Evolutionary conservation across 2,888 invertebrate species (phyloP).

Genomic region (Erpobdella octoculata): DNA sequence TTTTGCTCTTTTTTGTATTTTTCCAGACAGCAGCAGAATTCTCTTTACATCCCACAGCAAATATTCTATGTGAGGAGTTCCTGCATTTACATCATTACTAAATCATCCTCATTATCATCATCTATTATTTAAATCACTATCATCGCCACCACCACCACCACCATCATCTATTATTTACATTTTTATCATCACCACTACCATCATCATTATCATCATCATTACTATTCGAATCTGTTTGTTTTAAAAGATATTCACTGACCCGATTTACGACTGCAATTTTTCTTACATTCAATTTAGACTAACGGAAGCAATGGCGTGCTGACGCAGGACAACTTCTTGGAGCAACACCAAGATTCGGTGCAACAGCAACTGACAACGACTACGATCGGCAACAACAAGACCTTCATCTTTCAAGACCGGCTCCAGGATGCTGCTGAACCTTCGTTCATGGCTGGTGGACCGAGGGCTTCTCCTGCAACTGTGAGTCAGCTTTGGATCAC

Average conservation of each 20-base stretch:
- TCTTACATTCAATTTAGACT: not conserved
- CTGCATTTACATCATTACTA: not conserved
- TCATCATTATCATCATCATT: no score
- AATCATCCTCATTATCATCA: no score
- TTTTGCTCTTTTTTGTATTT: not conserved
- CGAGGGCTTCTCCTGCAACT: conserved; percentile 24
- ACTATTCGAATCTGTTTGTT: no score
- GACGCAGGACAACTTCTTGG: conserved; percentile 12
- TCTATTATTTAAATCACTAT: no score
- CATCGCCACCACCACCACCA: no score
- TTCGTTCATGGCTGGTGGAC: conserved; percentile 10
- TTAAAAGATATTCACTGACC: no score
- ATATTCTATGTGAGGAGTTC: conserved; percentile 19
- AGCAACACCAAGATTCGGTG: not conserved
- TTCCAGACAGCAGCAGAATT: conserved; percentile 19
- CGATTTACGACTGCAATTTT: no score
- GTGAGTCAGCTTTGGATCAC: not conserved
- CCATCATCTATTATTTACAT: no score
- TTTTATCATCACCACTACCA: no score
- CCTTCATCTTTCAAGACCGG: conserved; percentile 20
- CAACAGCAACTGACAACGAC: not conserved
- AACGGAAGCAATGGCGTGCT: conserved; percentile 7
- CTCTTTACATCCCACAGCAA: conserved; percentile 22
- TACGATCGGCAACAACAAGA: not conserved
- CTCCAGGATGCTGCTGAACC: not conserved